phyloP scores from a whole-genome alignment of 2,113 vertebrate genomes.

The Tachycineta bicolor region DNA sequence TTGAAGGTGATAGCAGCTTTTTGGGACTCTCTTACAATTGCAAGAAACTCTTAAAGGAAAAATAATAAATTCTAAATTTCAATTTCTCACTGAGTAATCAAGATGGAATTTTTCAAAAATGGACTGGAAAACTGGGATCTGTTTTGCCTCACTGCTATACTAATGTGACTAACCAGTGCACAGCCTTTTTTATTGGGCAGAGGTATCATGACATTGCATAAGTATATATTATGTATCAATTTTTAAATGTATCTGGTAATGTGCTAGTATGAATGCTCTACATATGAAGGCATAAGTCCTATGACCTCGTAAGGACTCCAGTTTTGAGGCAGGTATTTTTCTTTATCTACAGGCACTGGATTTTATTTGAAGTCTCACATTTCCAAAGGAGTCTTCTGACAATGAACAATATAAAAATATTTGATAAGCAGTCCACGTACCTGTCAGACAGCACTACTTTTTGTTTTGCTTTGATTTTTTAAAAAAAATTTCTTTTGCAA shows the following conservation, averaged over 20 bases:
- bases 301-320: background rate
- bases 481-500: background rate
- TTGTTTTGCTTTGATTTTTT: background rate
- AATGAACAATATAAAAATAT: background rate
- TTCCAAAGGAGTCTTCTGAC: background rate
- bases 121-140: background rate
- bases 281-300: accelerated
- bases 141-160: background rate
- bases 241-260: background rate
- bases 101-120: background rate
- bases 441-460: background rate
- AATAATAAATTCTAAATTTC: background rate
- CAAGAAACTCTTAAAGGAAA: background rate
- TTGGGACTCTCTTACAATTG: background rate
- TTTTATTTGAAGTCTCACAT: background rate
- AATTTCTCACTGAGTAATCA: background rate
- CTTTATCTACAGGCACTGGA: background rate
- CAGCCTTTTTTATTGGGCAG: background rate
- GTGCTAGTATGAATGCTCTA: background rate
- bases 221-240: background rate
- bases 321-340: background rate
- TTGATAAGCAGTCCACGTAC: accelerated
- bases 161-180: background rate
- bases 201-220: background rate
- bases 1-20: background rate